phyloP scores from a whole-genome alignment of 2,888 invertebrate genomes.

The Apamea epomidion region DNA sequence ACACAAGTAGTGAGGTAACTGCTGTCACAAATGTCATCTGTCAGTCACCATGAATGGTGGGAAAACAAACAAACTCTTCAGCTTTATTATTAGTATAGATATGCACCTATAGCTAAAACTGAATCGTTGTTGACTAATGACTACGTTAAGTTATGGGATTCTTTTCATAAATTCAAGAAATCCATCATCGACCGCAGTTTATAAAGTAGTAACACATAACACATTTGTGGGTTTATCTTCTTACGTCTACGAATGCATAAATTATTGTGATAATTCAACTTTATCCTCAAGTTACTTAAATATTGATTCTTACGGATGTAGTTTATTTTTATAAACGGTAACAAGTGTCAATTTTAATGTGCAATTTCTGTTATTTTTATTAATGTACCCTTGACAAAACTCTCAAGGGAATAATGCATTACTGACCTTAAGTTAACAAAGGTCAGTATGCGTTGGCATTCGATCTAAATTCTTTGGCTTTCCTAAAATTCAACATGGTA shows the following conservation, averaged over 20 bases:
- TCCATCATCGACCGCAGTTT: background rate
- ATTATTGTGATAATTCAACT: background rate
- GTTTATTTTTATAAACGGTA: background rate
- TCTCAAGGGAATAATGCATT: constrained; percentile 41
- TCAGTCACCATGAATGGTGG: background rate
- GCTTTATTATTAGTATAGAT: background rate
- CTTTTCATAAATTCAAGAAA: background rate
- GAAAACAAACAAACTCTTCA: background rate
- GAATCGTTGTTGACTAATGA: no score
- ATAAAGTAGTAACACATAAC: background rate
- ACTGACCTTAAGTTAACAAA: constrained; percentile 29
- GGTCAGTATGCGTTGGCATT: constrained; percentile 32
- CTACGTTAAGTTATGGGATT: background rate
- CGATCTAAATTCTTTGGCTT: constrained; percentile 29
- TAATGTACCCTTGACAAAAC: constrained; percentile 25
- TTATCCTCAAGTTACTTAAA: background rate
- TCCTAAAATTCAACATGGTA: constrained; percentile 24
- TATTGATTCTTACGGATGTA: background rate
- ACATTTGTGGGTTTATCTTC: background rate
- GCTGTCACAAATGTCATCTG: background rate
- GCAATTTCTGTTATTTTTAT: background rate
- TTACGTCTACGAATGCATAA: background rate
- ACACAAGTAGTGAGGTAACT: background rate
- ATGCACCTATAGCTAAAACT: no score
- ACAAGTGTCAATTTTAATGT: background rate